phyloP scores from a whole-genome alignment of 30 jellyfish, hydroid and myxozoan genomes.

The Mastigias papua region DNA sequence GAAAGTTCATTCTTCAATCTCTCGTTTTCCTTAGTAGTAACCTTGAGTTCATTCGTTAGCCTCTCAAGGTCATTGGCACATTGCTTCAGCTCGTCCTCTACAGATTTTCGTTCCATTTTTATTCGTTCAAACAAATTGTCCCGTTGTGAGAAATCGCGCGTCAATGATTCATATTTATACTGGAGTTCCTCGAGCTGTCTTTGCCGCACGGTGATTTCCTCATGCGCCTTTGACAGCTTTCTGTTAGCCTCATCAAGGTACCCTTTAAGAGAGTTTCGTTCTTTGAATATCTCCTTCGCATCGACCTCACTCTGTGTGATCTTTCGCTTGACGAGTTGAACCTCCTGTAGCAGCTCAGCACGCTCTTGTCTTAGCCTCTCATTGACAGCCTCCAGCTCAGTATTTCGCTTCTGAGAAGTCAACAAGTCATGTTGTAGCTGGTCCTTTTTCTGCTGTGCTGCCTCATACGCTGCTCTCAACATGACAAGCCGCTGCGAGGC shows the following conservation, averaged over 20 bases:
- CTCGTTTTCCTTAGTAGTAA: constrained; percentile 82
- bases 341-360: constrained; percentile 87
- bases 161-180: constrained; percentile 84
- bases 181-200: constrained; percentile 93
- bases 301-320: constrained; percentile 84
- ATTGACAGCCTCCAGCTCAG: constrained; percentile 88
- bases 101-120: constrained; percentile 86
- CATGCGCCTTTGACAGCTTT: constrained; percentile 71
- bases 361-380: constrained; percentile 94
- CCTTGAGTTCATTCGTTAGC: constrained; percentile 79
- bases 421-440: constrained; percentile 88
- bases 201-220: constrained; percentile 84
- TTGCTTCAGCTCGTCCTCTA: constrained; percentile 91
- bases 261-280: constrained; percentile 71
- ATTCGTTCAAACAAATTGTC: constrained; percentile 85
- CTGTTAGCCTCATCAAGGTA: constrained; percentile 91
- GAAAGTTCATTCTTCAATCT: constrained; percentile 68
- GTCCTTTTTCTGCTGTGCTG: constrained; percentile 97
- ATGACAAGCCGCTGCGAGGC: constrained; percentile 96
- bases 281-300: constrained; percentile 73
- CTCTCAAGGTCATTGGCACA: constrained; percentile 89
- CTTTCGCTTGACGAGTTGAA: constrained; percentile 82
- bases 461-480: constrained; percentile 99
- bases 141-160: constrained; percentile 87
- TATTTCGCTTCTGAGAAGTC: constrained; percentile 84